Conservation (phyloP, 2,797 vertebrate species). For the Sciurus carolinensis region DNA sequence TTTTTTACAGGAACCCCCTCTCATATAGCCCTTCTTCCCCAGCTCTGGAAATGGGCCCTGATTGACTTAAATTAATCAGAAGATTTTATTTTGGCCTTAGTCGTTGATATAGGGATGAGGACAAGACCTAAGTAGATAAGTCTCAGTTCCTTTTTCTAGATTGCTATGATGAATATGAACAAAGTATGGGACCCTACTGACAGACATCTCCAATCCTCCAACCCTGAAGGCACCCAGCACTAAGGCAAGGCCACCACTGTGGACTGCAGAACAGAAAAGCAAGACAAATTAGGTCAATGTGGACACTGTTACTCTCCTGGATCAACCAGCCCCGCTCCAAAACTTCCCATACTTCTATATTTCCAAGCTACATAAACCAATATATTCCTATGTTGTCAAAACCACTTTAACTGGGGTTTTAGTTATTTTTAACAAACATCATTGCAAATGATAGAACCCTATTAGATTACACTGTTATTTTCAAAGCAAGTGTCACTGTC, state of each 20-base stretch:
- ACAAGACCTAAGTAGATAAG: background rate
- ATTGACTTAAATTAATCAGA: constrained; percentile 1
- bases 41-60: background rate
- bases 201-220: background rate
- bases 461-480: background rate
- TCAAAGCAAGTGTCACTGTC: background rate
- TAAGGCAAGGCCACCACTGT: background rate
- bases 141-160: background rate
- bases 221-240: background rate
- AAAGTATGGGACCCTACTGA: background rate
- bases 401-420: background rate
- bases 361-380: constrained; percentile 11
- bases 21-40: background rate
- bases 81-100: background rate
- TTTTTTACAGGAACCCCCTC: background rate
- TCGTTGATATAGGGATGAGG: background rate
- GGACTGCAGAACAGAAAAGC: background rate
- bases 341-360: background rate
- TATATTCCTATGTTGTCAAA: background rate
- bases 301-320: background rate
- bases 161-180: background rate
- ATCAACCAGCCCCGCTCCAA: background rate
- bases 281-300: background rate
- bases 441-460: background rate
- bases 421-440: constrained; percentile 28